Conservation (phyloP, 2,888 invertebrate species). For the Thera britannica region DNA sequence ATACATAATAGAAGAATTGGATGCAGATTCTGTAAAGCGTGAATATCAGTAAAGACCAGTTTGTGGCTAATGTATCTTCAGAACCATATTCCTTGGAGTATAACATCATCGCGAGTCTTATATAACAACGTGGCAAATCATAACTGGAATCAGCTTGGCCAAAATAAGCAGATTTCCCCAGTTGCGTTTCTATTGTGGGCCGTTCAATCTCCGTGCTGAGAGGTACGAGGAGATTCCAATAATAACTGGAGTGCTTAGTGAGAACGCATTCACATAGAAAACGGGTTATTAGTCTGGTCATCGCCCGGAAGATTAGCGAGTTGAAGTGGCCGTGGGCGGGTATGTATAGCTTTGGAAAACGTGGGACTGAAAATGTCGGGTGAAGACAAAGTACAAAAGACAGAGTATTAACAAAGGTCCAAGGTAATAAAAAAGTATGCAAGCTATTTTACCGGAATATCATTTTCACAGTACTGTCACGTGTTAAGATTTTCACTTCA, state of each 20-base stretch:
- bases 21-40: too few relatives aligned
- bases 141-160: constrained; percentile 2
- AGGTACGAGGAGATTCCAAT: constrained; percentile 60
- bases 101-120: too few relatives aligned
- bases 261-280: constrained; percentile 6
- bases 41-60: too few relatives aligned
- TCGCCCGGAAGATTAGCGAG: neutral
- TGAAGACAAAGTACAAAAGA: too few relatives aligned
- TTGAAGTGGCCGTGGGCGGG: neutral
- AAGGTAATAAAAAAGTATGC: too few relatives aligned
- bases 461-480: too few relatives aligned
- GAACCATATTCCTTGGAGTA: neutral
- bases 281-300: constrained; percentile 18
- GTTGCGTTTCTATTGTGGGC: constrained; percentile 55
- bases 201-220: constrained; percentile 49
- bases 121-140: neutral
- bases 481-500: too few relatives aligned
- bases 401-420: too few relatives aligned
- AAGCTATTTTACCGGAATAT: too few relatives aligned
- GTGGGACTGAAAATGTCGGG: too few relatives aligned
- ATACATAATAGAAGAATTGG: too few relatives aligned
- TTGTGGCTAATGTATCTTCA: neutral
- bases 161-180: constrained; percentile 44
- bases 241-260: constrained; percentile 63
- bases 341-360: neutral